Percentiles rank a stretch among this genome's conserved stretches.
Conservation (phyloP, 2,113 vertebrate genomes). For the Psammodynastes pulverulentus region DNA sequence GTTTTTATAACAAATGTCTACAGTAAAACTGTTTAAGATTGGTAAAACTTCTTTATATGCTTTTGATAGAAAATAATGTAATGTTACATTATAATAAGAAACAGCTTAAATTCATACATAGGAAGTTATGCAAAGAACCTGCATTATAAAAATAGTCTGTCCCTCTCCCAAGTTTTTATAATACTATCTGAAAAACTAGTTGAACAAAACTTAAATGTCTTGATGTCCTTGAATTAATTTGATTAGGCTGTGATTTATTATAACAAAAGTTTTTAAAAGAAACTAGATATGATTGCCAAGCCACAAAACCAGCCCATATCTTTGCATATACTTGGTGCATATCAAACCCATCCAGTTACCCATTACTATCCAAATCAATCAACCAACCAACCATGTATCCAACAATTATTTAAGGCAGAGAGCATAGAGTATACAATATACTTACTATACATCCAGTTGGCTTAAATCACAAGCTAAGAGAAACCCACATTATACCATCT, state of each 20-base stretch:
- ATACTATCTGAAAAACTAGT: not conserved
- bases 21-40: not conserved
- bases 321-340: not conserved
- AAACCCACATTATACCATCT: not conserved
- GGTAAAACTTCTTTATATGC: not conserved
- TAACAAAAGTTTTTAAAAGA: not conserved
- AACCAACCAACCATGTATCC: not conserved
- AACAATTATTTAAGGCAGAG: not conserved
- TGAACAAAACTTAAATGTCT: not conserved
- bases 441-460: not conserved
- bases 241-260: not conserved
- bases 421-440: not conserved
- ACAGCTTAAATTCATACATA: not conserved
- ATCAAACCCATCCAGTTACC: not conserved
- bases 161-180: not conserved
- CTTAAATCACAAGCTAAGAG: slow-evolving; percentile 3
- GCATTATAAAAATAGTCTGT: not conserved
- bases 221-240: not conserved
- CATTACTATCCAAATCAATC: not conserved
- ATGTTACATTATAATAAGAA: not conserved
- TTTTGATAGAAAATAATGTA: not conserved
- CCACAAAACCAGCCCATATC: not conserved
- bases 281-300: not conserved
- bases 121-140: not conserved
- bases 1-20: not conserved